Evolutionary conservation across 2,888 invertebrate species (phyloP).

Genomic region (Caenorhabditis sp.): DNA sequence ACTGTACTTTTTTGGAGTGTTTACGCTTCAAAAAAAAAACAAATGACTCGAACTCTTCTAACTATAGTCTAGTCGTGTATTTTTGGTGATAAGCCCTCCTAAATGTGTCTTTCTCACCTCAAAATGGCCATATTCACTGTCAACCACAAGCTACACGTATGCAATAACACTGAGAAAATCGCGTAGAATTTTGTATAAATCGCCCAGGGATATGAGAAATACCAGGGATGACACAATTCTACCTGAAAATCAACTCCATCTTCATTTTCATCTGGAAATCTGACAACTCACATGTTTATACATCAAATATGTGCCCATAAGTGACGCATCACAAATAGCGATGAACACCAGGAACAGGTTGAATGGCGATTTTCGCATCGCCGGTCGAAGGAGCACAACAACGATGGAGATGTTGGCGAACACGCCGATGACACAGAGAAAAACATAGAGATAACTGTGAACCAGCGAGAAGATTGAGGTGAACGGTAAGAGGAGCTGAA

Average conservation of each 20-base stretch:
- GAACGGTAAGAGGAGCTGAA: constrained; percentile 46
- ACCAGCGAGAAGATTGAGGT: constrained; percentile 38
- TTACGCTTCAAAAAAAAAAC: no score
- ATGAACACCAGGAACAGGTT: constrained; percentile 70
- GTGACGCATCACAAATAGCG: constrained; percentile 66
- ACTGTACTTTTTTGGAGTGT: no score
- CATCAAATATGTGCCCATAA: constrained; percentile 68
- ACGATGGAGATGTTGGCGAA: constrained; percentile 65
- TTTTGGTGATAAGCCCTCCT: no score
- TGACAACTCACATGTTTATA: constrained; percentile 60
- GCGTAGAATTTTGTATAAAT: constrained; percentile 68
- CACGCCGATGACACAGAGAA: constrained; percentile 65
- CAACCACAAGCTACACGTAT: constrained; percentile 66
- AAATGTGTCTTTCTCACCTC: no score
- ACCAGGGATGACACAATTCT: constrained; percentile 66
- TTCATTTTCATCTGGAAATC: no score
- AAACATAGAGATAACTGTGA: constrained; percentile 59
- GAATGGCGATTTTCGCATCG: constrained; percentile 66
- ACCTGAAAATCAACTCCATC: constrained; percentile 51
- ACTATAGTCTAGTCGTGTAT: no score
- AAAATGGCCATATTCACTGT: constrained; percentile 70
- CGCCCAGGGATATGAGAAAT: constrained; percentile 64
- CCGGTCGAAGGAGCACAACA: constrained; percentile 49
- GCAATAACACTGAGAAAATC: constrained; percentile 65
- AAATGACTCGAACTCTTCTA: no score